These are phyloP conservation scores for Agrochola litura DNA, from an alignment of 2,888 invertebrate species.

Conservation along the genomic window DNA sequence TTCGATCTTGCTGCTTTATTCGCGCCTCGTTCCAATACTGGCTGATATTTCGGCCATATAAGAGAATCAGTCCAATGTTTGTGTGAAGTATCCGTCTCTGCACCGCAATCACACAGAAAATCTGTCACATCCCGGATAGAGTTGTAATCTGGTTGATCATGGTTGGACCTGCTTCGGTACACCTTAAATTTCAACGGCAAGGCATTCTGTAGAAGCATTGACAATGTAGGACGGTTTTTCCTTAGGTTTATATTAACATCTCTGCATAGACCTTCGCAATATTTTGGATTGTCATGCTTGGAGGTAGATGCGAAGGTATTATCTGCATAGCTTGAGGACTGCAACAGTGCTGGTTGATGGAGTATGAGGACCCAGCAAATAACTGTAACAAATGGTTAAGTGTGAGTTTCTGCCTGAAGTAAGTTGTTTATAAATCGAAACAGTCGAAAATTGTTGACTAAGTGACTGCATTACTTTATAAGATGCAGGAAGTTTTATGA, in stretches of 20 bases:
- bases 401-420: neutral
- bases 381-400: conserved; percentile 23
- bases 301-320: neutral
- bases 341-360: neutral
- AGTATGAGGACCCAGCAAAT: conserved; percentile 19
- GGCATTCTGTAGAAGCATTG: conserved; percentile 2
- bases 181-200: conserved; percentile 17
- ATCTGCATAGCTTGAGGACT: neutral
- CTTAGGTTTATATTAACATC: neutral
- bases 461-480: neutral
- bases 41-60: conserved; percentile 1
- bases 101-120: conserved; percentile 22
- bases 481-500: neutral
- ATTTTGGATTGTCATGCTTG: neutral
- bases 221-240: neutral
- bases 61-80: conserved; percentile 7
- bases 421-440: neutral
- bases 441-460: neutral
- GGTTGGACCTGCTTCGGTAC: conserved; percentile 3
- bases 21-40: neutral
- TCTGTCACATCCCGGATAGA: neutral
- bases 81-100: too few species aligned
- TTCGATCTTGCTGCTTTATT: conserved; percentile 14
- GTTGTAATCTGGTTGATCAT: neutral
- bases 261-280: conserved; percentile 26